A percentile compares a stretch with the other conserved stretches of the same genome.
Conservation (phyloP, 2,797 vertebrate species). For the Cephalopachus bancanus region DNA sequence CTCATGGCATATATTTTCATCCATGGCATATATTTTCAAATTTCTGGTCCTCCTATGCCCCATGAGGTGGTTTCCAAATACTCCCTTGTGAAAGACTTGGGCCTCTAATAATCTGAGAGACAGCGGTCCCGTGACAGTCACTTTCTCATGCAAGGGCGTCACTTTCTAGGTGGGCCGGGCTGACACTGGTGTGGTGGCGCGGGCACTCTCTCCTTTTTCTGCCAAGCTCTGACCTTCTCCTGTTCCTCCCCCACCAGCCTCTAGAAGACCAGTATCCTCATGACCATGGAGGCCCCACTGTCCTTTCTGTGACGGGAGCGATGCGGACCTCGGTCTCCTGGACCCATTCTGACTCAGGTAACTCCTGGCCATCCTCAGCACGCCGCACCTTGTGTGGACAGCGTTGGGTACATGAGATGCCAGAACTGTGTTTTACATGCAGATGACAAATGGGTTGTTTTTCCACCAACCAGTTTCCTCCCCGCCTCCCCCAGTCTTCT, state of each 20-base stretch:
- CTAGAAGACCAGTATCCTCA: not conserved
- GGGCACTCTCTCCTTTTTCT: not conserved
- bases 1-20: no score
- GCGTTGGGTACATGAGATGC: not conserved
- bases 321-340: slow-evolving; percentile 82
- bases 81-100: not conserved
- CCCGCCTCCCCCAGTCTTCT: slow-evolving; percentile 32
- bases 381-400: accelerated
- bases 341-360: slow-evolving; percentile 85
- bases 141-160: slow-evolving; percentile 33
- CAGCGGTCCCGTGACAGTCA: slow-evolving; percentile 4
- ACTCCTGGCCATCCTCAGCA: not conserved
- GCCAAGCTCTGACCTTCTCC: slow-evolving; percentile 23
- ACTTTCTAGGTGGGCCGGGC: not conserved
- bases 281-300: slow-evolving; percentile 60
- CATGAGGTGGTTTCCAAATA: slow-evolving; percentile 34
- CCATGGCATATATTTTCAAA: not conserved
- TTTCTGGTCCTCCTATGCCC: slow-evolving; percentile 44
- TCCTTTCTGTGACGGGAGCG: slow-evolving; percentile 73
- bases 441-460: slow-evolving; percentile 68
- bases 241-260: slow-evolving; percentile 59
- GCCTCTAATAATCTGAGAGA: slow-evolving; percentile 41
- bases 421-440: slow-evolving; percentile 66
- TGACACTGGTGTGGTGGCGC: not conserved
- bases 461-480: not conserved